Conservation (phyloP, 2,888 invertebrate genomes). For the Mamestra brassicae region DNA sequence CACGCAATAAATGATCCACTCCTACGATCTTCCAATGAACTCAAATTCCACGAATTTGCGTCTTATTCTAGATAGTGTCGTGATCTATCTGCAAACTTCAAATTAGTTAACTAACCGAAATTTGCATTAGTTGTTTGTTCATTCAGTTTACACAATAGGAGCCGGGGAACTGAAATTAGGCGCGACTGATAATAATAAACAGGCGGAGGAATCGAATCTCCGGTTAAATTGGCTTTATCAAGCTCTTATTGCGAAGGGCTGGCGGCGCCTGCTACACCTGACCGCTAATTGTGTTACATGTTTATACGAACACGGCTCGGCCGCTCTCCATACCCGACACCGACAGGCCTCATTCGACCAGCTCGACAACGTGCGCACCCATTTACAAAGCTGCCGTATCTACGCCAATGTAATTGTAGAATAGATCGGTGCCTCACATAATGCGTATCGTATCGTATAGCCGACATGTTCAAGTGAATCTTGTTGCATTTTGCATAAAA, state of each 20-base stretch:
- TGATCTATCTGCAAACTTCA: conserved; percentile 74
- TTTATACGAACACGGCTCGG: conserved; percentile 76
- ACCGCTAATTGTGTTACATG: conserved; percentile 82
- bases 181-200: conserved; percentile 81
- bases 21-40: conserved; percentile 40
- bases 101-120: conserved; percentile 79
- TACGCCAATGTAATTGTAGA: conserved; percentile 85
- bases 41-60: conserved; percentile 54
- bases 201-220: conserved; percentile 76
- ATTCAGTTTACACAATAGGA: conserved; percentile 78
- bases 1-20: conserved; percentile 50
- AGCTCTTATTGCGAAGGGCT: conserved; percentile 75
- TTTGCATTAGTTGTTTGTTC: conserved; percentile 79
- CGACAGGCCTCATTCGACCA: conserved; percentile 73
- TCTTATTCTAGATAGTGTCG: conserved; percentile 63
- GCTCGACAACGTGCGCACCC: conserved; percentile 73
- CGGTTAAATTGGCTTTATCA: conserved; percentile 80
- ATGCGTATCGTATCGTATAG: conserved; percentile 80
- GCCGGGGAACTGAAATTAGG: conserved; percentile 77
- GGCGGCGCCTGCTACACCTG: conserved; percentile 69
- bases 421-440: conserved; percentile 80
- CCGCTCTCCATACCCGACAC: conserved; percentile 75
- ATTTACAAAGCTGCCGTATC: conserved; percentile 78
- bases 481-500: conserved; percentile 91
- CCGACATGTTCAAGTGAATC: conserved; percentile 88